Base-by-base conservation (phyloP, 2,113 vertebrate genomes). In the Gnathonemus longibarbis region DNA sequence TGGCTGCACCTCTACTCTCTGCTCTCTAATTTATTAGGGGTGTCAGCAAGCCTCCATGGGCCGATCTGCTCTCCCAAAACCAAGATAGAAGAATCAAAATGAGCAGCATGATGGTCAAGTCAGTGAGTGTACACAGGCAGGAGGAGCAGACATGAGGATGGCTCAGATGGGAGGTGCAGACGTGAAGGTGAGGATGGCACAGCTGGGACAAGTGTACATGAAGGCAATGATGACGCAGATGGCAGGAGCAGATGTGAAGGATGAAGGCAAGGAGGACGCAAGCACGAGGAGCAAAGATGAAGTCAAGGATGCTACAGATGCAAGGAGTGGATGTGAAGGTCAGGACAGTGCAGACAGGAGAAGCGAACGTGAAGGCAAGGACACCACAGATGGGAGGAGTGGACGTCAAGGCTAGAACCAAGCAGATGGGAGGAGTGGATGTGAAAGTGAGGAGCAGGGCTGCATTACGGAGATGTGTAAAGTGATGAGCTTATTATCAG, bases 401-500 rank as follows among this genome's bases (percentile, higher is more conserved):
- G 0, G 46, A 52, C 0, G 7, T 45, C 0, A 5, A 49, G 46
- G 42, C 8, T 6, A 53, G 50, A 19, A 77, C 9, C 24, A 42
- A 10, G 27, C 85, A 39, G 84, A 31, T 31, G 31, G 31, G 31
- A 31, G 31, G 31, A 31, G 31, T 31, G 31, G 31, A 31, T 31
- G 31, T 31, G 31, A 31, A 31, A 31, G 31, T 1, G 31, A 31
- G 31, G 91, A 89, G 89, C 39, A 31, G 8, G 52, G 74, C 50
- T 86, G 48, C 48, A 46, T 86, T 46, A 50, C 42, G 1, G 46
- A 84, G 77, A 83, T 53, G 49, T 49, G 77, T 45, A 84, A 83
- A 52, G 88, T 84, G 77, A 89, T 49, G 0, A 52, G 31, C 49
- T 27, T 46, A 83, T 89, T 50, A 58, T 89, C 49, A 84, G 88